Base-by-base conservation (phyloP, 2,888 invertebrate genomes). In the Epistrophe eligans region DNA sequence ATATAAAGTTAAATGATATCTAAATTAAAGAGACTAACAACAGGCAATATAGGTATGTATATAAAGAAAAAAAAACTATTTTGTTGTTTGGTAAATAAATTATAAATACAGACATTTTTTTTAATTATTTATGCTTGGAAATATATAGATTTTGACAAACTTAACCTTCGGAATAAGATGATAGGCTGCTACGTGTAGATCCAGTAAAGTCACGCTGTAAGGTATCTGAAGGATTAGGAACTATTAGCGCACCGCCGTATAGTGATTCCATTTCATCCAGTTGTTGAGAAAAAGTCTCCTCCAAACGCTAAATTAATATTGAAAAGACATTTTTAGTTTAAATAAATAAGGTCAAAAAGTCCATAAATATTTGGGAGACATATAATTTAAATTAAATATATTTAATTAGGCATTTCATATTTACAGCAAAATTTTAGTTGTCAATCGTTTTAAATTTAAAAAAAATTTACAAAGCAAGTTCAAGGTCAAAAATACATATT, bases 241-340 rank as follows among this genome's bases (percentile, higher is more conserved):
- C 92, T 88, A 93, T 92, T 80, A 93, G 88, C 45, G 91, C 90
- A 79, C 92, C 91, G 19, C 96, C 96, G 90, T 95, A 96, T 89
- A 96, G 93, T 66, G 96, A 94, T 91, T 98, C 98, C 93, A 99
- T 99, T 91, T 99, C 98, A 89, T 98, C 97, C 89, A 98, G 92
- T 92, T 99, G 98, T 88, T 96, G 95, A 80, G 95, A 95, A 93
- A 99, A 99, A 90, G 98, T 97, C 90, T 98, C 98, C 93, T 99
- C 99, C 92, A 99, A 94, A 92, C 96, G 97, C 99, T 99, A 94
- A 13, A 93, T 50, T 60, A 72, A 74, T 38, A 4, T 15, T 8
- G n/a, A 1, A 28, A 40, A 55, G 7, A 15, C 0, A 1, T 8
- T 28, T 43, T 66, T 48, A 48, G n/a, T 32, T 35, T 24, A 38